Evolutionary conservation across 2,113 vertebrate species (phyloP).

Genomic region (Verasper variegatus): DNA sequence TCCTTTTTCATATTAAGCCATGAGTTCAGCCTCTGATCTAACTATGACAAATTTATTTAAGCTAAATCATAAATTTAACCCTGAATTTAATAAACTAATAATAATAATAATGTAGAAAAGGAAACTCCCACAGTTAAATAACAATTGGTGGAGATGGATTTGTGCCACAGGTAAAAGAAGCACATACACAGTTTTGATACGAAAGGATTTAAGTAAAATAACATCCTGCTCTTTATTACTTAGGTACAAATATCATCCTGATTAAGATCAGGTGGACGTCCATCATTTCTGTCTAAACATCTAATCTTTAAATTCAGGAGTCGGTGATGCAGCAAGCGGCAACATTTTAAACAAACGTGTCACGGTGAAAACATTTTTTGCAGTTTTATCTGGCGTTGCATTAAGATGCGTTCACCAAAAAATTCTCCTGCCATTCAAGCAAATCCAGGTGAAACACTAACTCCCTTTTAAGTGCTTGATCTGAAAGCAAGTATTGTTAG

Average conservation of each 20-base stretch:
- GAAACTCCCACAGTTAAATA: too few relatives aligned
- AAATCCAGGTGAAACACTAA: constrained; percentile 70
- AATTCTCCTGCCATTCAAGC: constrained; percentile 64
- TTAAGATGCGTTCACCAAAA: constrained; percentile 50
- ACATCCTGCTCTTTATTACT: not conserved
- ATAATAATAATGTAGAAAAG: too few relatives aligned
- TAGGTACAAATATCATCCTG: too few relatives aligned
- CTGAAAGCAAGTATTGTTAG: constrained; percentile 68
- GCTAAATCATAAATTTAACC: too few relatives aligned
- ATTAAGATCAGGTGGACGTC: not conserved
- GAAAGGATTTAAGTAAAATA: too few relatives aligned
- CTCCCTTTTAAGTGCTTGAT: constrained; percentile 70
- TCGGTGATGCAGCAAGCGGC: constrained; percentile 8
- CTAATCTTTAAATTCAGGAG: not conserved
- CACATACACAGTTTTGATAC: too few relatives aligned
- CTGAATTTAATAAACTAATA: too few relatives aligned
- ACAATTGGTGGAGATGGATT: not conserved
- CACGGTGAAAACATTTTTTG: constrained; percentile 31
- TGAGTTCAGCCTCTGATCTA: too few relatives aligned
- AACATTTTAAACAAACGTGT: constrained; percentile 27
- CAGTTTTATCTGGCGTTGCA: constrained; percentile 35
- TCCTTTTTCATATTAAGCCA: too few relatives aligned
- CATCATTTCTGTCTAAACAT: not conserved
- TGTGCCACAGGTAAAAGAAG: too few relatives aligned
- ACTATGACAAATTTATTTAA: too few relatives aligned